Conservation (phyloP, 2,888 invertebrate species). For the Dasysyrphus albostriatus region DNA sequence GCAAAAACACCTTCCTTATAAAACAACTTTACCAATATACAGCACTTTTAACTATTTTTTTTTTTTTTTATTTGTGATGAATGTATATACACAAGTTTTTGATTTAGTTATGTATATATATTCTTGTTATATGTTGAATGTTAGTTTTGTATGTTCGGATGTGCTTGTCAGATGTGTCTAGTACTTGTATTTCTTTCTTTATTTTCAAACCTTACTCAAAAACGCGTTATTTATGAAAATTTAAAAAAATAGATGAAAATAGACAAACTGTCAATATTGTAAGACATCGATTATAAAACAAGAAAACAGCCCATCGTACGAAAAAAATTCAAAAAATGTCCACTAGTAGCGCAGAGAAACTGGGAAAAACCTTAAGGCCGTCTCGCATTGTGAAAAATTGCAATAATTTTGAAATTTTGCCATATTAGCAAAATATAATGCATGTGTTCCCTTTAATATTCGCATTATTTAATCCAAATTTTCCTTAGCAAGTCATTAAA, state of each 20-base stretch:
- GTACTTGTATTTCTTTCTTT: neutral
- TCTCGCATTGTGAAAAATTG: too few species aligned
- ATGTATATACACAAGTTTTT: constrained; percentile 42
- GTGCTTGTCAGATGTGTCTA: neutral
- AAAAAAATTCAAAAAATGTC: too few species aligned
- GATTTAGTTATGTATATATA: neutral
- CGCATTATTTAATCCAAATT: too few species aligned
- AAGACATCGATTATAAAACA: too few species aligned
- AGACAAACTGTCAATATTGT: too few species aligned
- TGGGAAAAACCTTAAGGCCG: too few species aligned
- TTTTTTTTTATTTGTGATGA: neutral
- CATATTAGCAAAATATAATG: too few species aligned
- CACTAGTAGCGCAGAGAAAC: too few species aligned
- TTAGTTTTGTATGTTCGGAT: neutral
- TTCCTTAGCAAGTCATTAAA: too few species aligned
- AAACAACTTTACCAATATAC: constrained; percentile 57
- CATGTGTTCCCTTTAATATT: too few species aligned
- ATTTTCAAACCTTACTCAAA: neutral
- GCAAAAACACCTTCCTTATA: constrained; percentile 20
- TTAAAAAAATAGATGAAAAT: neutral
- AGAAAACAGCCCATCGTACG: too few species aligned
- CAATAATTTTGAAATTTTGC: too few species aligned
- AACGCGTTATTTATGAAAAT: neutral
- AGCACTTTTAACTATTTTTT: constrained; percentile 27
- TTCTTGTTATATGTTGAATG: neutral